Conservation (phyloP, 2,888 invertebrate species). For the Sesia apiformis region DNA sequence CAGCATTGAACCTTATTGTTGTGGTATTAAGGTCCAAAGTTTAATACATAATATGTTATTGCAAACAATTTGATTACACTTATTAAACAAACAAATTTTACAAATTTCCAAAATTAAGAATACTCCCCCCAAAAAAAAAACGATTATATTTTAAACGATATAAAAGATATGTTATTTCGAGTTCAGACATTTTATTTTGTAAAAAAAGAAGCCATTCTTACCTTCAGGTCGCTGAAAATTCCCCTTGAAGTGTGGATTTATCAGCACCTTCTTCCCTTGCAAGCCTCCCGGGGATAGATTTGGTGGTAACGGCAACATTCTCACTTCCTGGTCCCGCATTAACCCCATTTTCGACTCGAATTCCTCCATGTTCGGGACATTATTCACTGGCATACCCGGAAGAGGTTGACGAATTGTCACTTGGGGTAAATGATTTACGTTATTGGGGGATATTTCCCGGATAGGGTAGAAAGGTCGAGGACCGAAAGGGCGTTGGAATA, state of each 20-base stretch:
- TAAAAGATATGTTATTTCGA: too few relatives aligned
- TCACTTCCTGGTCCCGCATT: slow-evolving; percentile 43
- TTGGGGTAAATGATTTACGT: slow-evolving; percentile 39
- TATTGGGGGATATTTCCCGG: slow-evolving; percentile 35
- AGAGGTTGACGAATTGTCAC: slow-evolving; percentile 43
- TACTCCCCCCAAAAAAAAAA: too few relatives aligned
- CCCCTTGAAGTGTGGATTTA: slow-evolving; percentile 80
- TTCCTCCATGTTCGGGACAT: slow-evolving; percentile 9
- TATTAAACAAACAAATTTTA: too few relatives aligned
- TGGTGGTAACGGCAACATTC: slow-evolving; percentile 54
- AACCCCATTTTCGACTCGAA: slow-evolving; percentile 3
- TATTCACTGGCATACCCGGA: slow-evolving; percentile 13
- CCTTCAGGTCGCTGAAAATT: slow-evolving; percentile 73
- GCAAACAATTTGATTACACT: too few relatives aligned
- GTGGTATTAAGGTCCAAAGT: too few relatives aligned
- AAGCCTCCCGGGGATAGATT: slow-evolving; percentile 45
- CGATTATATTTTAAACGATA: too few relatives aligned
- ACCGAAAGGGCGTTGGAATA: slow-evolving; percentile 26
- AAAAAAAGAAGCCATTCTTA: slow-evolving; percentile 22
- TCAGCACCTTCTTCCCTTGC: slow-evolving; percentile 77
- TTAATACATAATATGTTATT: too few relatives aligned
- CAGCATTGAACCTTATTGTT: too few relatives aligned
- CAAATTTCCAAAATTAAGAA: too few relatives aligned
- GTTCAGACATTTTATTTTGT: too few relatives aligned
- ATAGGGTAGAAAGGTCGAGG: slow-evolving; percentile 32